A percentile compares a stretch with the other conserved stretches of the same genome.
These are phyloP conservation scores for Scarus forsteni DNA, from an alignment of 2,797 vertebrate genomes.

Conservation along the genomic window DNA sequence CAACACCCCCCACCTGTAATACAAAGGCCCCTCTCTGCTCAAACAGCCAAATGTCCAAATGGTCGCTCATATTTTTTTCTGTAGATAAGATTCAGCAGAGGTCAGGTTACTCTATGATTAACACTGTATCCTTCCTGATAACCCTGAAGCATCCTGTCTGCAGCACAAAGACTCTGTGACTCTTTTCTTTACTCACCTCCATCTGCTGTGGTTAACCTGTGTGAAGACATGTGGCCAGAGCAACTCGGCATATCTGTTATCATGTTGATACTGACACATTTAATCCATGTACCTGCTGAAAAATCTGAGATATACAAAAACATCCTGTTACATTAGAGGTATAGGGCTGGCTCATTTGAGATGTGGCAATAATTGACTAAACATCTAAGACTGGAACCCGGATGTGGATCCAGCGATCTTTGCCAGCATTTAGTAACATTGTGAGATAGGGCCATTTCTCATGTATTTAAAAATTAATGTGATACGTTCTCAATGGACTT, in stretches of 20 bases:
- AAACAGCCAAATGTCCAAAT: conserved; percentile 76
- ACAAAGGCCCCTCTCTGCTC: conserved; percentile 78
- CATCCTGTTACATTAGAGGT: not conserved
- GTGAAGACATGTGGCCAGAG: conserved; percentile 39
- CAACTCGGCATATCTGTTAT: not conserved
- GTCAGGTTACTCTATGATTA: conserved; percentile 80
- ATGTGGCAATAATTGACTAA: not conserved
- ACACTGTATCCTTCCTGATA: conserved; percentile 75
- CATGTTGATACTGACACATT: conserved; percentile 10
- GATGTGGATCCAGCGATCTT: no score
- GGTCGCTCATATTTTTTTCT: conserved; percentile 79
- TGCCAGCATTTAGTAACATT: no score
- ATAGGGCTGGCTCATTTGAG: not conserved
- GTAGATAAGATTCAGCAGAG: conserved; percentile 72
- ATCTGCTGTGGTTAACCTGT: conserved; percentile 45
- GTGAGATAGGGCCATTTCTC: no score
- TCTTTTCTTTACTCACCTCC: conserved; percentile 57
- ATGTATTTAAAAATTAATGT: no score
- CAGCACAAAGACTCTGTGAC: conserved; percentile 36
- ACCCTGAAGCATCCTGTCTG: conserved; percentile 50
- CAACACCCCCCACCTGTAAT: conserved; percentile 55
- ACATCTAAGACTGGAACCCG: not conserved
- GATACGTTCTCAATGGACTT: no score
- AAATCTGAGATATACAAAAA: not conserved
- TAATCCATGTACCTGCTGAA: conserved; percentile 8